Evolutionary conservation across 2,113 vertebrate genomes (phyloP), one percentile per base, ranked within the genome.

Genomic region (Paracanthobrama guichenoti): DNA sequence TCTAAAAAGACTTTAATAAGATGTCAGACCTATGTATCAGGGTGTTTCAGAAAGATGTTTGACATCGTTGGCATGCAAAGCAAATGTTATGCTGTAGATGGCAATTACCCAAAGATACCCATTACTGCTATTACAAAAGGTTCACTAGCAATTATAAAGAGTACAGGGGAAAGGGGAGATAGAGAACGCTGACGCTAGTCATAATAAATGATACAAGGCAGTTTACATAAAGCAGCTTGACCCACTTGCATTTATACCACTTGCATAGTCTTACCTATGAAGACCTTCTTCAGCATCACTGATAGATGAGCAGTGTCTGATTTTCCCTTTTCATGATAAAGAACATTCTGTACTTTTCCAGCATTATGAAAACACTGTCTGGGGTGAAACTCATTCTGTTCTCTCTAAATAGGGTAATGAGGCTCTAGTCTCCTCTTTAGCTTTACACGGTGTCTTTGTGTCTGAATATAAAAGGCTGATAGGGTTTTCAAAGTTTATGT

Each of bases 391-490:
- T 42, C 20, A n/a, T 71, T 20, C 74, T 22, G 11, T 16, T 57
- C 9, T 39, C 12, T 77, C 28, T 39, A 77, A 76, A 39, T 42
- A 42, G 28, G 10, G 75, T 59, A 73, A 73, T 73, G 71, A n/a
- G 75, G 31, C 75, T 78, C 53, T 20, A 59, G 28, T 59, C 28
- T n/a, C 53, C 31, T 24, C 55, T 46, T 44, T 39, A 44, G 42
- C 14, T 62, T 62, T 62, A 26, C 55, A 62, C 35, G 24, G 22
- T 50, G 28, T 35, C 26, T 76, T 77, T 57, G 48, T 60, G 53
- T 78, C 55, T 20, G 55, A 78, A 60, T 60, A 42, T 60, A 60
- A 78, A 78, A 44, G 55, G 76, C 22, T 44, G 31, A 60, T 44
- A 39, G 31, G 11, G 31, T 26, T 78, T 78, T 60, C 13, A 44